These are phyloP conservation scores for Myotis findleyi DNA, from an alignment of 2,797 vertebrate genomes.

Conservation along the genomic window DNA sequence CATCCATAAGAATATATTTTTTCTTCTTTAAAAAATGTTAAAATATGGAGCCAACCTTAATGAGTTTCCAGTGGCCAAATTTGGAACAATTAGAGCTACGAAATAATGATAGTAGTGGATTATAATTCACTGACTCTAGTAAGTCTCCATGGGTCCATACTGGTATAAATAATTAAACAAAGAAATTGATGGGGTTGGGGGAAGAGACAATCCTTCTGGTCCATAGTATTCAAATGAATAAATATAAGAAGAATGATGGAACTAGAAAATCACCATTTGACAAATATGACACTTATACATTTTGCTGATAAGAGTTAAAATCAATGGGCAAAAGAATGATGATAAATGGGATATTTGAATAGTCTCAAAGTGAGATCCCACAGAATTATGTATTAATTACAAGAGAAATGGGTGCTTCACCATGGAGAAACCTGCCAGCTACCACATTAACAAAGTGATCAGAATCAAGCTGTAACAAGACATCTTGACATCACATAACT, in stretches of 20 bases:
- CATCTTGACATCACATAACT: neutral
- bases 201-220: neutral
- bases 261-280: neutral
- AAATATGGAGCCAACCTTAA: neutral
- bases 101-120: neutral
- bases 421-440: neutral
- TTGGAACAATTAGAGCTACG: neutral
- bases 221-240: neutral
- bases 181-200: neutral
- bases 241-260: neutral
- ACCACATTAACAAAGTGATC: neutral
- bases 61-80: neutral
- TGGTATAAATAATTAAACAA: neutral
- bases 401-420: neutral
- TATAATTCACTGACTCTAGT: neutral
- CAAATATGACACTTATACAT: neutral
- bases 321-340: neutral
- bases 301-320: slow-evolving; percentile 3
- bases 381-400: neutral
- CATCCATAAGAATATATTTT: neutral
- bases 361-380: slow-evolving; percentile 13
- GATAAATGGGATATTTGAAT: neutral
- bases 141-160: neutral
- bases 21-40: neutral
- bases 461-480: slow-evolving; percentile 6